A percentile compares a stretch with the other conserved stretches of the same genome.
Evolutionary conservation across 2,113 vertebrate species (phyloP).

Genomic region (Lates calcarifer): DNA sequence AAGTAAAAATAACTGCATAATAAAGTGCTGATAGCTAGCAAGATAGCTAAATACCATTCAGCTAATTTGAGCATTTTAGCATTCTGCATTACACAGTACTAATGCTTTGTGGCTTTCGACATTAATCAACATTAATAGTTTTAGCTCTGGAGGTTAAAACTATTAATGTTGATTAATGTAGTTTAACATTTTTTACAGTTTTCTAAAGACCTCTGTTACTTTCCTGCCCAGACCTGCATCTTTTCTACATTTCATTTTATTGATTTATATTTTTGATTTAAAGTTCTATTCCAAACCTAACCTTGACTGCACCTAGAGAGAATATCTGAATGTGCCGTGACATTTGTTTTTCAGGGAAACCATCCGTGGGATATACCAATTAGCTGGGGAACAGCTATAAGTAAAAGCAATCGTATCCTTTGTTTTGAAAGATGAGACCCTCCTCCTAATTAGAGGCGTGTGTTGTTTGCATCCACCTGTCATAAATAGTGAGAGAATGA

Average conservation of each 20-base stretch:
- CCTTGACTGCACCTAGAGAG: neutral
- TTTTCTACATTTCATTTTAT: neutral
- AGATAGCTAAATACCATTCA: neutral
- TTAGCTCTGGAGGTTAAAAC: neutral
- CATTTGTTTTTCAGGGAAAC: slow-evolving; percentile 18
- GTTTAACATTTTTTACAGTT: no score
- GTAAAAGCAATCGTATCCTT: slow-evolving; percentile 28
- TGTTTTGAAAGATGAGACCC: slow-evolving; percentile 33
- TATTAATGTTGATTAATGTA: no score
- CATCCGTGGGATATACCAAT: neutral
- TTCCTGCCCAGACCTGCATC: neutral
- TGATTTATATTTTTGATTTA: neutral
- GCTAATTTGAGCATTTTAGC: neutral
- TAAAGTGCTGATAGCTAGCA: slow-evolving; percentile 1
- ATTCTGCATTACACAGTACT: neutral
- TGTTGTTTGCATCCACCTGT: slow-evolving; percentile 45
- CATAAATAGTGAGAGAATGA: slow-evolving; percentile 39
- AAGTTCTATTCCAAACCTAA: neutral
- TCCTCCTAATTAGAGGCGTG: slow-evolving; percentile 33
- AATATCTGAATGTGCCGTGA: neutral
- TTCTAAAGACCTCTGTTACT: no score
- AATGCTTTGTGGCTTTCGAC: neutral
- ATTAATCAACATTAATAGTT: neutral
- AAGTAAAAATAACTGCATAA: neutral
- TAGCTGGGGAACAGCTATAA: slow-evolving; percentile 14